Conservation (phyloP, 2,888 invertebrate genomes). For the Plagiodera versicolora region DNA sequence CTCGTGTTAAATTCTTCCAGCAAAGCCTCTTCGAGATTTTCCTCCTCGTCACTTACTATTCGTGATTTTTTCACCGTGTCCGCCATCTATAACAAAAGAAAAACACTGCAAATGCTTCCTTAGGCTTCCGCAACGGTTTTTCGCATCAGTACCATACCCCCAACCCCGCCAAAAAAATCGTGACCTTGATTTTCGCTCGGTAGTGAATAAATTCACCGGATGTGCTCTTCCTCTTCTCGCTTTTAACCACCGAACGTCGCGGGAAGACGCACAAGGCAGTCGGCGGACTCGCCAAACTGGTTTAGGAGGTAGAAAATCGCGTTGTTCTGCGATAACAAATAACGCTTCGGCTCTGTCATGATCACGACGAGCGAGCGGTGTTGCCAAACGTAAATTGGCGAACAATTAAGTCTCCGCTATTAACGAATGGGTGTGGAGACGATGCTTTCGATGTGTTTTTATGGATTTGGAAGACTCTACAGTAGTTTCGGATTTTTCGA, state of each 20-base stretch:
- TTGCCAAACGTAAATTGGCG: not conserved
- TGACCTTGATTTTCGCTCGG: no score
- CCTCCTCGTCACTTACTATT: slow-evolving; percentile 54
- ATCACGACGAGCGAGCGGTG: not conserved
- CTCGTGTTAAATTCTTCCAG: slow-evolving; percentile 56
- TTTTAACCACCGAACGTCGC: no score
- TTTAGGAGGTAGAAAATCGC: slow-evolving; percentile 28
- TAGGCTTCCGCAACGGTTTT: no score
- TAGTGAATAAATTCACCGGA: no score
- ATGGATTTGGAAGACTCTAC: no score
- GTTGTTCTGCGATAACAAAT: slow-evolving; percentile 10
- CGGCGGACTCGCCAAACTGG: slow-evolving; percentile 29
- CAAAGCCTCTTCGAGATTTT: slow-evolving; percentile 52
- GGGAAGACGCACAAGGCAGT: not conserved
- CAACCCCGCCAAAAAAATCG: no score
- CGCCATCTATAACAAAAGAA: slow-evolving; percentile 51
- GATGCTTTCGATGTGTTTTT: no score
- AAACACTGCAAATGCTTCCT: no score
- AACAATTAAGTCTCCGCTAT: no score
- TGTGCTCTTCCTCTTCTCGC: slow-evolving; percentile 25
- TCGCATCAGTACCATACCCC: no score
- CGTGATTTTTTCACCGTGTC: slow-evolving; percentile 55
- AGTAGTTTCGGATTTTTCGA: no score
- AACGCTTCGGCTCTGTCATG: not conserved
- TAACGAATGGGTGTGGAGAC: no score